phyloP scores from a whole-genome alignment of 2,888 invertebrate species.

The Steromphala cineraria region DNA sequence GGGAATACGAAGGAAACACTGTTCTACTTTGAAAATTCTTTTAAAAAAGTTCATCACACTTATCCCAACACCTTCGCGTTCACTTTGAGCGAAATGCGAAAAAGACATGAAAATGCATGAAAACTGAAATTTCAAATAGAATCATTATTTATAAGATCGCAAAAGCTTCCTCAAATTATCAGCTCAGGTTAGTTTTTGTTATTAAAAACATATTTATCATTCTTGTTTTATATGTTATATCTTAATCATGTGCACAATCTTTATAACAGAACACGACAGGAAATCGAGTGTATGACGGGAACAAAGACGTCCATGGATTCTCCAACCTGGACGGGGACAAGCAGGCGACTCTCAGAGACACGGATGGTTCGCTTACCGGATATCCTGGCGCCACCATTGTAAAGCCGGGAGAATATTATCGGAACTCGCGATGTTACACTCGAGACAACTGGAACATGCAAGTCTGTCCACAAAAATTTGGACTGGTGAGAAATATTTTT shows the following conservation, averaged over 20 bases:
- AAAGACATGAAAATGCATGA: too few species aligned
- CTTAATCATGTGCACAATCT: neutral
- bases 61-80: too few species aligned
- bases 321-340: slow-evolving; percentile 40
- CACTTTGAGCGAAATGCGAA: too few species aligned
- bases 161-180: too few species aligned
- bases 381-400: slow-evolving; percentile 30
- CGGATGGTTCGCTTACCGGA: slow-evolving; percentile 43
- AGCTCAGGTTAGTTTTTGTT: too few species aligned
- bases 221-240: too few species aligned
- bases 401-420: slow-evolving; percentile 39
- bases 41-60: too few species aligned
- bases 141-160: too few species aligned
- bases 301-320: slow-evolving; percentile 33
- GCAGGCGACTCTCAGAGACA: slow-evolving; percentile 38
- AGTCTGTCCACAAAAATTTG: slow-evolving; percentile 46
- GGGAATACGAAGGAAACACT: too few species aligned
- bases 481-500: slow-evolving; percentile 36
- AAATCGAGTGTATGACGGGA: slow-evolving; percentile 41
- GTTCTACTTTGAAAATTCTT: too few species aligned
- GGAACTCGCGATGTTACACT: slow-evolving; percentile 34
- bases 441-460: slow-evolving; percentile 48
- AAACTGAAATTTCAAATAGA: too few species aligned
- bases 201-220: too few species aligned
- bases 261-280: slow-evolving; percentile 29